Percentiles rank a stretch among this genome's conserved stretches.
Evolutionary conservation across 2,888 invertebrate species (phyloP).

Genomic region (Andricus curvator): DNA sequence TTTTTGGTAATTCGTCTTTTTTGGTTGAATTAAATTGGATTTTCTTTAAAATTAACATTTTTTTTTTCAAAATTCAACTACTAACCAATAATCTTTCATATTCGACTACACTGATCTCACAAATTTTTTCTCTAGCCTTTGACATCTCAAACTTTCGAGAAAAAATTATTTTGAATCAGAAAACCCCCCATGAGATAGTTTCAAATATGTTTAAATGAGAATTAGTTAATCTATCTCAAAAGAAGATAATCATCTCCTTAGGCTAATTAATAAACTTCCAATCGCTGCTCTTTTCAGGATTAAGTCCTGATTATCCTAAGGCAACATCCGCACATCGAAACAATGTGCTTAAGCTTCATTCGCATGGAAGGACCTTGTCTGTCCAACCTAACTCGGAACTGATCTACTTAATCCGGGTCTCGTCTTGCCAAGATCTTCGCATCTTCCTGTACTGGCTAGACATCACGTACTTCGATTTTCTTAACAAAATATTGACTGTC

Average conservation of each 20-base stretch:
- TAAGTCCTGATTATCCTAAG: constrained; percentile 72
- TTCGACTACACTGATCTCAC: too few relatives aligned
- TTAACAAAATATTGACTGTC: constrained; percentile 55
- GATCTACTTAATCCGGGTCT: constrained; percentile 71
- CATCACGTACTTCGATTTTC: constrained; percentile 49
- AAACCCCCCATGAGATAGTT: too few relatives aligned
- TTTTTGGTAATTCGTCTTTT: too few relatives aligned
- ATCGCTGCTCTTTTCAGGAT: constrained; percentile 65
- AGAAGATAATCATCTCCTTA: neutral
- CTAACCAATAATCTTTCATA: too few relatives aligned
- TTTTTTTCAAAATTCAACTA: too few relatives aligned
- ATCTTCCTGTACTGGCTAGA: constrained; percentile 44
- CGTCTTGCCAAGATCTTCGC: constrained; percentile 68
- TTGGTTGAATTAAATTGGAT: too few relatives aligned
- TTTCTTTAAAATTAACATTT: too few relatives aligned
- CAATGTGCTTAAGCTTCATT: constrained; percentile 69
- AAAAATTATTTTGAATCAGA: too few relatives aligned
- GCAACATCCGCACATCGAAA: constrained; percentile 71
- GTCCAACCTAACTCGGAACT: constrained; percentile 69
- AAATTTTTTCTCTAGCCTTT: too few relatives aligned
- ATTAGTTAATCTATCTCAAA: neutral
- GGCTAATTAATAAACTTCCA: constrained; percentile 20
- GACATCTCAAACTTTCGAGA: too few relatives aligned
- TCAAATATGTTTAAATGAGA: neutral
- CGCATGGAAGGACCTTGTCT: constrained; percentile 65